Conservation (phyloP, 2,797 vertebrate species). For the Notoglanidium macrostoma region DNA sequence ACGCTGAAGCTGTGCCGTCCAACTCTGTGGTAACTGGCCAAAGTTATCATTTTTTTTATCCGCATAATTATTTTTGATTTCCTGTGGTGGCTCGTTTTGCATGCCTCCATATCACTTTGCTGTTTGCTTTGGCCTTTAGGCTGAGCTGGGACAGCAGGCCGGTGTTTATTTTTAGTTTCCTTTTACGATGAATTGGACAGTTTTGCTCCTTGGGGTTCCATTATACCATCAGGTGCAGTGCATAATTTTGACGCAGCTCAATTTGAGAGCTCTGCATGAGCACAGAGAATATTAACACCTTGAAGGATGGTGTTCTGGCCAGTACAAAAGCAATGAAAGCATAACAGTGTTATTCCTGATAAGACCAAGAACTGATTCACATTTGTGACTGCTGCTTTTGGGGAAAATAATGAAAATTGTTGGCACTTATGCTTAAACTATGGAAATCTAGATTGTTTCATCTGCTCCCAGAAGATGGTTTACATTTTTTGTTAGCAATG, state of each 20-base stretch:
- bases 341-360: background rate
- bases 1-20: slow-evolving; percentile 27
- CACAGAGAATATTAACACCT: slow-evolving; percentile 14
- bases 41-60: slow-evolving; percentile 51
- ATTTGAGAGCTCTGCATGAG: slow-evolving; percentile 34
- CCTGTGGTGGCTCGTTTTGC: slow-evolving; percentile 53
- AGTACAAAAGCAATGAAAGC: background rate
- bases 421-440: background rate
- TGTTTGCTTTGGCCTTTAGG: slow-evolving; percentile 59
- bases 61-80: slow-evolving; percentile 60
- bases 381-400: background rate
- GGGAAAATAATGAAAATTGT: background rate
- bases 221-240: slow-evolving; percentile 46
- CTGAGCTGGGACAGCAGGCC: slow-evolving; percentile 42
- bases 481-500: background rate
- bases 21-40: slow-evolving; percentile 35
- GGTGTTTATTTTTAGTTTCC: slow-evolving; percentile 58
- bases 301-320: background rate
- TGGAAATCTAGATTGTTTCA: background rate
- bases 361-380: background rate
- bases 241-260: slow-evolving; percentile 50
- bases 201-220: slow-evolving; percentile 44
- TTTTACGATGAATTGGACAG: slow-evolving; percentile 51
- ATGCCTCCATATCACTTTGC: slow-evolving; percentile 52
- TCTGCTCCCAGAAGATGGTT: background rate